These are phyloP conservation scores for Paradoxurus hermaphroditus DNA, from an alignment of 2,113 vertebrate genomes.

Conservation along the genomic window DNA sequence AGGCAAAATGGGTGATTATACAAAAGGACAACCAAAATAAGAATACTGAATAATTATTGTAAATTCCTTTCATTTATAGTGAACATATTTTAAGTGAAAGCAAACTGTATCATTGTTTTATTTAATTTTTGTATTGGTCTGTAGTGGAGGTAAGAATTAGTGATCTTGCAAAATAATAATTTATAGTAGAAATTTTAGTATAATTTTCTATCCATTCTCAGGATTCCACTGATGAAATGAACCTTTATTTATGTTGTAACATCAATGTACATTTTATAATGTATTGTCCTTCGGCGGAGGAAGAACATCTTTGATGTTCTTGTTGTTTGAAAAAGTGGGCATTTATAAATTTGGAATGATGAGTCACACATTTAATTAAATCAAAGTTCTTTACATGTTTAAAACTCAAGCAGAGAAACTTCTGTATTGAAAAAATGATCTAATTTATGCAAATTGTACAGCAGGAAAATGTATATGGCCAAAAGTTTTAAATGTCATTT, in stretches of 20 bases:
- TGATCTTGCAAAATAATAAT: background rate
- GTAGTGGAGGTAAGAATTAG: background rate
- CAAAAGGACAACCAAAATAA: background rate
- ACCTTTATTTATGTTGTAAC: background rate
- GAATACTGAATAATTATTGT: background rate
- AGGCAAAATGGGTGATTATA: background rate
- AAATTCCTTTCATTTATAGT: background rate
- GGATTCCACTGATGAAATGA: background rate
- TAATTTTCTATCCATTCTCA: background rate
- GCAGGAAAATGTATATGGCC: background rate
- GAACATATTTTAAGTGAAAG: slow-evolving; percentile 5
- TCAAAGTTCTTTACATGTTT: background rate
- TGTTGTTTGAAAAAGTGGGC: background rate
- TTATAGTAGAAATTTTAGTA: background rate
- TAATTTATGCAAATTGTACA: background rate
- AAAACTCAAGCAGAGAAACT: background rate
- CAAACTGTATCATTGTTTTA: background rate
- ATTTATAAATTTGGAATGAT: background rate
- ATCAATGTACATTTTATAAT: background rate
- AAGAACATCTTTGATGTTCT: background rate
- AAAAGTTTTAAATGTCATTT: background rate
- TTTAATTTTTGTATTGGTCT: background rate
- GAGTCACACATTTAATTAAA: slow-evolving; percentile 27
- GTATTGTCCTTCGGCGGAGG: background rate
- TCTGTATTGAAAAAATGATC: background rate